Base-by-base conservation (phyloP, 2,888 invertebrate species). In the Eupeodes luniger region DNA sequence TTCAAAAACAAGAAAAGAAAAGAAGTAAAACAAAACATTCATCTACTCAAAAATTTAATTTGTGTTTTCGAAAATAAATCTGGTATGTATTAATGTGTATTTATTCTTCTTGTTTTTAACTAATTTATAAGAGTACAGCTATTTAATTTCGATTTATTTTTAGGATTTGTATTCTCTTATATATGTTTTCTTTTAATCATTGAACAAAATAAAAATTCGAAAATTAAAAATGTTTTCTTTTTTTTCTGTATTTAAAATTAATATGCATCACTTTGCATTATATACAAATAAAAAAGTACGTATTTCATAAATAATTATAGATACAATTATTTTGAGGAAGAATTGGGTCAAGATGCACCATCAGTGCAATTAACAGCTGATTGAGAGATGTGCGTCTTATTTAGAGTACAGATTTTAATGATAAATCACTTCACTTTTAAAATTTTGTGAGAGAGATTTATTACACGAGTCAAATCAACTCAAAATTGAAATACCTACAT, bases 131-230 rank as follows among this genome's bases (percentile, higher is more conserved):
- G 59, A 86, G 81, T 75, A 19, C 4, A 75, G 86, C 62, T 82
- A 82, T 82, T 82, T 79, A 76, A 64, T 86, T 82, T 70, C 27
- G 70, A 81, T 85, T 79, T 70, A 75, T 86, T 74, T 78, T 75
- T 62, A 61, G 82, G 64, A 69, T 61, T 74, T 78, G 61, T 78
- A 69, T 77, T 74, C 11, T 59, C 40, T 40, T 40, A 7, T 40
- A 6, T 40, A 2, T 40, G 1, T 40, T 64, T 36, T 64, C 47
- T 19, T 66, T 66, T 49, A 27, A 66, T 14, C 19, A 66, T 27
- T 40, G 6, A 5, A 19, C 11, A 6, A 57, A 34, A 64, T 19
- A 64, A 12, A 66, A 27, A 66, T 49, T 49, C 14, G 16, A 59
- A 59, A 7, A 27, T 27, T 27, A 27, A 27, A 27, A 40, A 7